Conservation (phyloP, 1,140 invertebrate genomes). For the Tetraneura akinire region DNA sequence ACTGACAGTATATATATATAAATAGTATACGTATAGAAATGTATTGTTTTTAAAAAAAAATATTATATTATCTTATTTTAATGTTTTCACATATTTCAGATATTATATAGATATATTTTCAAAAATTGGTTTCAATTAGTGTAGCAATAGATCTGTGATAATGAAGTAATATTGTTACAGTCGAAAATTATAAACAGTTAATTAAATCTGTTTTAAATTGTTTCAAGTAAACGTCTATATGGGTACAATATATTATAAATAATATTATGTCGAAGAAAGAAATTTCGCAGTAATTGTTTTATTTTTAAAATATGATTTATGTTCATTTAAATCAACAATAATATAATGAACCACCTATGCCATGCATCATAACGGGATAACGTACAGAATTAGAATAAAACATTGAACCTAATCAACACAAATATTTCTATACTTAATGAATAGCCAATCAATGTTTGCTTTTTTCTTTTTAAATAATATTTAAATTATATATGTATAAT, state of each 20-base stretch:
- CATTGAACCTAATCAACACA: background rate
- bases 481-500: too few species aligned
- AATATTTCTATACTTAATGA: background rate
- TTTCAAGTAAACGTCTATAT: too few species aligned
- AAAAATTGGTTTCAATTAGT: too few species aligned
- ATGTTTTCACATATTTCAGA: too few species aligned
- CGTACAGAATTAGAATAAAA: background rate
- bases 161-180: background rate
- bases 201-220: background rate
- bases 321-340: background rate
- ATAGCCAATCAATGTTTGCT: slow-evolving; percentile 2
- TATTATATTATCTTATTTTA: too few species aligned
- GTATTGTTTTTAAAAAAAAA: too few species aligned
- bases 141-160: background rate
- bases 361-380: background rate
- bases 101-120: too few species aligned
- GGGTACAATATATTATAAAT: too few species aligned
- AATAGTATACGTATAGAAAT: too few species aligned
- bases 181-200: background rate
- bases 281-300: background rate
- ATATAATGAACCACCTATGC: background rate
- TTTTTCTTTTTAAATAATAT: too few species aligned
- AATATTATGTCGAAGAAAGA: background rate
- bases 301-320: background rate
- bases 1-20: too few species aligned